Base-by-base conservation (phyloP, 2,888 invertebrate genomes). In the Lithophane semibrunnea region DNA sequence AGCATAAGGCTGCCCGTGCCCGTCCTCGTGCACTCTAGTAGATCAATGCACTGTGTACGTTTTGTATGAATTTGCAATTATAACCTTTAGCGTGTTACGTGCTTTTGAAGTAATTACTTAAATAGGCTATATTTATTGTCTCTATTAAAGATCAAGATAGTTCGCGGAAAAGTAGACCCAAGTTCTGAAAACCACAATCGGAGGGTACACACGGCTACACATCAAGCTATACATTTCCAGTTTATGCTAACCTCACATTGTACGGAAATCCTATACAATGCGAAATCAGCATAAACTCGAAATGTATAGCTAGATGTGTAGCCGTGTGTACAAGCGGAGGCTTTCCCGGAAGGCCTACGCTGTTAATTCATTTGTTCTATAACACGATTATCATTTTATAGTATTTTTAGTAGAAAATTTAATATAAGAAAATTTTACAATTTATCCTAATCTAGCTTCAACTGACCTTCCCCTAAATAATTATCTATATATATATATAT, bases 391-490 rank as follows among this genome's bases (percentile, higher is more conserved):
- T 49, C 65, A 47, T 24, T 54, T 29, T 42, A 73, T 21, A 18
- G 5, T 42, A 37, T 66, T 64, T 65, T 44, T 24, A 49, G 9
- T 16, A 21, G 21, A 24, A 37, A 16, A 16, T 81, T 68, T 49
- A 52, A 5, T 37, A 70, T 84, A 83, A 73, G 58, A 83, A 75
- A 64, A 71, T 67, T 68, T 77, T 70, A 83, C 84, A 85, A 83
- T 86, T 86, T 67, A 71, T 77, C 72, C 76, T 83, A 83, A 61
- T 42, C 66, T 84, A 83, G 69, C 76, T 73, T 77, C 63, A 73
- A 81, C 68, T 80, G 72, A 76, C 18, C 58, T 72, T 67, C 63
- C 64, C 60, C 63, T 75, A 73, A n/a, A 8, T 29, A 21, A 75
- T 63, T 24, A 85, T 42, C 37, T 75, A 82, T 47, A 65, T 29